A percentile compares a stretch with the other conserved stretches of the same genome.
phyloP scores from a whole-genome alignment of 2,888 invertebrate genomes.

The Urechis unicinctus region DNA sequence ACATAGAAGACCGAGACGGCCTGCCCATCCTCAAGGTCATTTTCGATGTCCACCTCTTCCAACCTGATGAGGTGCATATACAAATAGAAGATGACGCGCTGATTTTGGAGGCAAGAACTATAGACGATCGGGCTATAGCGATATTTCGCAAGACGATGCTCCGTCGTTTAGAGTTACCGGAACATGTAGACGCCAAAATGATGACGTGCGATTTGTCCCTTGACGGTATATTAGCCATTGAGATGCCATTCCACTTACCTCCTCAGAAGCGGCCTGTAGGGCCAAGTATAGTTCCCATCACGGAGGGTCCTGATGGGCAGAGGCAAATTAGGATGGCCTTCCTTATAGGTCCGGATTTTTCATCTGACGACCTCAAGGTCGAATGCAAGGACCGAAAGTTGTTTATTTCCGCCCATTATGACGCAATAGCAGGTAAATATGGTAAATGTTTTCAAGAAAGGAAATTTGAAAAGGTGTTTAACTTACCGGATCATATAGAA shows the following conservation, averaged over 20 bases:
- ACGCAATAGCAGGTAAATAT: constrained; percentile 20
- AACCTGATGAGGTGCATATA: constrained; percentile 19
- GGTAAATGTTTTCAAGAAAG: constrained; percentile 7
- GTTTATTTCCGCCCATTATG: constrained; percentile 17
- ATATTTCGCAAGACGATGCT: constrained; percentile 24
- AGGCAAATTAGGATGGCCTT: constrained; percentile 19
- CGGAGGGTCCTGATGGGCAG: constrained; percentile 16
- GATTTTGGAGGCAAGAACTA: constrained; percentile 15
- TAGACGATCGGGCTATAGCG: constrained; percentile 20
- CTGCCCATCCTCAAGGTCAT: constrained; percentile 23
- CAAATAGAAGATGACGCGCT: constrained; percentile 14
- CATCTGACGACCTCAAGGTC: constrained; percentile 19
- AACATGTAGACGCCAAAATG: constrained; percentile 21
- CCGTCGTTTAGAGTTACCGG: constrained; percentile 21
- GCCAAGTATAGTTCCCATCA: constrained; percentile 21
- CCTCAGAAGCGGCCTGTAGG: constrained; percentile 18
- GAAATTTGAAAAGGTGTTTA: constrained; percentile 18
- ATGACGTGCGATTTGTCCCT: constrained; percentile 20
- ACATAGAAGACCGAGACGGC: constrained; percentile 23
- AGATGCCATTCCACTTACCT: constrained; percentile 26
- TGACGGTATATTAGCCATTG: constrained; percentile 19
- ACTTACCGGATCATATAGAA: constrained; percentile 20
- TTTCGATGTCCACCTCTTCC: constrained; percentile 25
- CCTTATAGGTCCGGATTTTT: constrained; percentile 21
- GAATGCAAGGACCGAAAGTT: constrained; percentile 17